These are phyloP conservation scores for Pissodes strobi DNA, from an alignment of 1,140 invertebrate genomes.

Conservation along the genomic window DNA sequence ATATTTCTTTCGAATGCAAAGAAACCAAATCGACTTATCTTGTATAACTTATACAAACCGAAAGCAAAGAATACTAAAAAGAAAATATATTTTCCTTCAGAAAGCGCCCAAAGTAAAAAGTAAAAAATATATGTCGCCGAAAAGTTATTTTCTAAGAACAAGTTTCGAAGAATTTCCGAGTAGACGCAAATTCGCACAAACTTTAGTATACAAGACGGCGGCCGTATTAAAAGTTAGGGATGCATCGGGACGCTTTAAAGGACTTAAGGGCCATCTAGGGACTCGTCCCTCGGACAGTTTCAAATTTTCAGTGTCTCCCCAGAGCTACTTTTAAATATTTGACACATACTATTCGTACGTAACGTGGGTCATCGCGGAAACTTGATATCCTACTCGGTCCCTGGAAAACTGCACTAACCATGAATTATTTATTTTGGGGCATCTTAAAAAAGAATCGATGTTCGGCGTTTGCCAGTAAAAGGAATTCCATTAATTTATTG, in stretches of 20 bases:
- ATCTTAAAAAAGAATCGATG: too few relatives aligned
- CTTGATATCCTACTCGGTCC: conserved; percentile 45
- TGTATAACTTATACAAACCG: too few relatives aligned
- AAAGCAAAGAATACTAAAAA: too few relatives aligned
- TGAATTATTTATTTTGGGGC: conserved; percentile 40
- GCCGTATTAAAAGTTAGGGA: conserved; percentile 40
- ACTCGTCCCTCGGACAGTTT: conserved; percentile 56
- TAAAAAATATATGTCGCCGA: conserved; percentile 12
- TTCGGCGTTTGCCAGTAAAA: too few relatives aligned
- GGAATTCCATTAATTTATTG: too few relatives aligned
- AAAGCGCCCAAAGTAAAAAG: too few relatives aligned
- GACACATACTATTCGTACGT: conserved; percentile 56
- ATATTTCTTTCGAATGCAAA: too few relatives aligned
- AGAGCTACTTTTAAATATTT: conserved; percentile 57
- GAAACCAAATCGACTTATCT: too few relatives aligned
- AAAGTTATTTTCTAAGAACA: conserved; percentile 24
- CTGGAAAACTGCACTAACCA: conserved; percentile 5
- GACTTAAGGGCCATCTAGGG: conserved; percentile 51
- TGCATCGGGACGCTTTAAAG: conserved; percentile 38
- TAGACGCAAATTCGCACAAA: conserved; percentile 26
- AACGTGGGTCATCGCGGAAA: conserved; percentile 55
- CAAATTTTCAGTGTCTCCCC: conserved; percentile 54
- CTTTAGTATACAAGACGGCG: conserved; percentile 28
- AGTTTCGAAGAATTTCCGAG: conserved; percentile 23
- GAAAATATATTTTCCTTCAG: too few relatives aligned